Conservation (phyloP, 1,140 invertebrate genomes). For the Mactra quadrangularis region DNA sequence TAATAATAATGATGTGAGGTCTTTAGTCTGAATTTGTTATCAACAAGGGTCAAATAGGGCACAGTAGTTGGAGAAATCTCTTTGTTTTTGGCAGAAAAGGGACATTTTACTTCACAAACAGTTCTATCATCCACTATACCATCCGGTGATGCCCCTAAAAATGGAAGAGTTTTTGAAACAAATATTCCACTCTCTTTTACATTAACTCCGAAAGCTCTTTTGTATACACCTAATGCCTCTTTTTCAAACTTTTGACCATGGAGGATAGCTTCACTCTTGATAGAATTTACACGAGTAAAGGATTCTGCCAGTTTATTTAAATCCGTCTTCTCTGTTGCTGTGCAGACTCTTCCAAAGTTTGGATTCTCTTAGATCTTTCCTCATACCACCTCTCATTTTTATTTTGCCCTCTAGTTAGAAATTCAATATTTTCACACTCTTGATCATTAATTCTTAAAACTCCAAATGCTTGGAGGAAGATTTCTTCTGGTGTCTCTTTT, state of each 20-base stretch:
- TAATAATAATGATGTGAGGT: slow-evolving; percentile 63
- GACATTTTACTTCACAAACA: slow-evolving; percentile 34
- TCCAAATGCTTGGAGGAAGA: background rate
- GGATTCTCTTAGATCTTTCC: background rate
- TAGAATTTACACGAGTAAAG: background rate
- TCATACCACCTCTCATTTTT: slow-evolving; percentile 6
- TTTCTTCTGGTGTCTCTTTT: background rate
- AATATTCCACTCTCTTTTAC: slow-evolving; percentile 18
- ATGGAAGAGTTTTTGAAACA: slow-evolving; percentile 24
- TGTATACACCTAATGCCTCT: slow-evolving; percentile 5
- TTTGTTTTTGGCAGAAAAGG: slow-evolving; percentile 28
- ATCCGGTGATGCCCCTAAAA: slow-evolving; percentile 36
- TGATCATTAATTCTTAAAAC: background rate
- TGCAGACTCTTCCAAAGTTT: background rate
- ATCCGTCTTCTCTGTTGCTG: background rate
- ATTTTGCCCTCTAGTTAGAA: background rate
- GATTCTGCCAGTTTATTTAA: slow-evolving; percentile 2
- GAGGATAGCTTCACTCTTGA: slow-evolving; percentile 4
- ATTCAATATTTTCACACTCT: background rate
- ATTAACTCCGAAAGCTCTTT: background rate
- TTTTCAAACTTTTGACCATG: slow-evolving; percentile 17
- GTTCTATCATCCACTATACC: slow-evolving; percentile 12
- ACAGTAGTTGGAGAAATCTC: slow-evolving; percentile 18
- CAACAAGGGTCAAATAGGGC: slow-evolving; percentile 14
- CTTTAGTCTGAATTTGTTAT: slow-evolving; percentile 31